Conservation (phyloP, 1,140 invertebrate species). For the Cherax destructor region DNA sequence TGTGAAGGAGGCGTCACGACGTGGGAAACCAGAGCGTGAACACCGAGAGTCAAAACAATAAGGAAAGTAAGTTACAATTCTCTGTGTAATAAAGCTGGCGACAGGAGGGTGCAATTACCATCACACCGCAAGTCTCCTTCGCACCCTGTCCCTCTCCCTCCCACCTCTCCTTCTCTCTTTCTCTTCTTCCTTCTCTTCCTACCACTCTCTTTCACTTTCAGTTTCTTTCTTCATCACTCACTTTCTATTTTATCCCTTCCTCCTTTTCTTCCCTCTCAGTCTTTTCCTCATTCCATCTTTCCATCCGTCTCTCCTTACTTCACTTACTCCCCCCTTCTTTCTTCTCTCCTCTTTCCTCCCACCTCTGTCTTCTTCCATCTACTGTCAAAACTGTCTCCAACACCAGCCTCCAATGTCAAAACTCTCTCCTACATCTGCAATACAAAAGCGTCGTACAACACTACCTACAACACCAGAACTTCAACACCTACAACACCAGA, state of each 20-base stretch:
- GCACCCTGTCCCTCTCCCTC: not conserved
- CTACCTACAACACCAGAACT: no score
- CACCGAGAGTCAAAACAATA: not conserved
- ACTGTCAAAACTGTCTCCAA: no score
- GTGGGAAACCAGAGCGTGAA: not conserved
- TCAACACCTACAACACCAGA: no score
- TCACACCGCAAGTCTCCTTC: not conserved
- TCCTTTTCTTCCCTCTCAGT: not conserved
- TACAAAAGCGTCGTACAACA: no score
- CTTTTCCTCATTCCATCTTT: not conserved
- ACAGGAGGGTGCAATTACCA: not conserved
- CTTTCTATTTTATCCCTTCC: not conserved
- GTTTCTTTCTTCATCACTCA: not conserved
- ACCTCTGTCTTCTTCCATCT: slow-evolving; percentile 10
- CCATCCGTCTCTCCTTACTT: not conserved
- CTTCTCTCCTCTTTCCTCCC: not conserved
- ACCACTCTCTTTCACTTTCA: no score
- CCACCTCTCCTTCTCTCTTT: not conserved
- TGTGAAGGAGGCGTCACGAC: not conserved
- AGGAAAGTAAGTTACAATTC: not conserved
- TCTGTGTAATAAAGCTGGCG: not conserved
- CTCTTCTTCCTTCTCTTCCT: no score
- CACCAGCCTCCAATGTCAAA: no score
- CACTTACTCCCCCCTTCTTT: no score
- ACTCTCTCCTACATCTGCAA: no score